A percentile compares a stretch with the other conserved stretches of the same genome.
phyloP scores from a whole-genome alignment of 2,888 invertebrate species.

The Bursaphelenchus okinawaensis region DNA sequence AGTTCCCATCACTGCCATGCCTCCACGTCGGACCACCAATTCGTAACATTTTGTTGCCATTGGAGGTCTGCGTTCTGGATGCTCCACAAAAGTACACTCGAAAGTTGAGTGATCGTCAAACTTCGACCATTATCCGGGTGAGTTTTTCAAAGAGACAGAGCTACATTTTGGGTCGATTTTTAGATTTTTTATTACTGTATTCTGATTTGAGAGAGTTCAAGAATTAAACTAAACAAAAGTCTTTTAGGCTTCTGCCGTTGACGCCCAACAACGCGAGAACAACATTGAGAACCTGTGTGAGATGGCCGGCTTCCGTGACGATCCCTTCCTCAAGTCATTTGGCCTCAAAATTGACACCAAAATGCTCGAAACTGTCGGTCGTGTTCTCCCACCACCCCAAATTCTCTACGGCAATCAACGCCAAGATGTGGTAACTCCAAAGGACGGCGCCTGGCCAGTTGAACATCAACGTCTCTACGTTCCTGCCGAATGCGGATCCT shows the following conservation, averaged over 20 bases:
- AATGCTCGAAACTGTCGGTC: slow-evolving; percentile 49
- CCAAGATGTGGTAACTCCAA: slow-evolving; percentile 35
- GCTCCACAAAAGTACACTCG: slow-evolving; percentile 49
- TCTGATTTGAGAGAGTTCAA: no score
- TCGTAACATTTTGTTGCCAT: slow-evolving; percentile 47
- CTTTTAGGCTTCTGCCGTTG: slow-evolving; percentile 46
- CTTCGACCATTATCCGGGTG: slow-evolving; percentile 42
- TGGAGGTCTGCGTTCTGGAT: slow-evolving; percentile 47
- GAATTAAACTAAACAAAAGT: no score
- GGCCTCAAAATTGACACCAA: slow-evolving; percentile 38
- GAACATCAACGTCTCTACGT: slow-evolving; percentile 45
- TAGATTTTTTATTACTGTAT: no score
- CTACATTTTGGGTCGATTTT: no score
- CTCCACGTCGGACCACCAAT: slow-evolving; percentile 52
- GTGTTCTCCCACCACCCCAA: slow-evolving; percentile 46
- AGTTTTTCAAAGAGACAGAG: not conserved
- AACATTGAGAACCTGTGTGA: slow-evolving; percentile 39
- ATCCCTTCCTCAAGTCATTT: slow-evolving; percentile 47
- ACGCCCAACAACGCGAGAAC: slow-evolving; percentile 44
- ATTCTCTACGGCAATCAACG: slow-evolving; percentile 41
- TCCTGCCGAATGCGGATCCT: slow-evolving; percentile 41
- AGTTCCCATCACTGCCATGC: slow-evolving; percentile 47
- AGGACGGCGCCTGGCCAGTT: slow-evolving; percentile 50
- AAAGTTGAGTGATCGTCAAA: slow-evolving; percentile 50
- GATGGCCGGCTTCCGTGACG: slow-evolving; percentile 43